Evolutionary conservation across 1,140 invertebrate genomes (phyloP).

Genomic region (Drosophila athabasca): DNA sequence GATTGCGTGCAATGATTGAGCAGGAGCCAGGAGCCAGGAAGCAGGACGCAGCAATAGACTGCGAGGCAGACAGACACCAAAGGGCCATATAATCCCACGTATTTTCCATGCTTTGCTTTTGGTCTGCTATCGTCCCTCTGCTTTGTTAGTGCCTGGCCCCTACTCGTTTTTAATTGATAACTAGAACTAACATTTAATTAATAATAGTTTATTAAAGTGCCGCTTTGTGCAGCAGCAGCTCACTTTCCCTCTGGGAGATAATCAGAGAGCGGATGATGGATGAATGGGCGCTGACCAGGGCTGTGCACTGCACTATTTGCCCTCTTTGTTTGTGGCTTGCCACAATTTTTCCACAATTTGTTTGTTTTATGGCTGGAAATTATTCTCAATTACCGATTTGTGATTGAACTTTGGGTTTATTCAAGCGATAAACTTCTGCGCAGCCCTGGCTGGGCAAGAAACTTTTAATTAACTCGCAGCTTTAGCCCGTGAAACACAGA

Average conservation of each 20-base stretch:
- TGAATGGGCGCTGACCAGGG: slow-evolving; percentile 17
- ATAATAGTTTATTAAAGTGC: slow-evolving; percentile 57
- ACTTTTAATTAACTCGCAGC: slow-evolving; percentile 61
- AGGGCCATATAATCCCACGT: slow-evolving; percentile 26
- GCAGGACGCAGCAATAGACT: slow-evolving; percentile 12
- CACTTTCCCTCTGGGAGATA: slow-evolving; percentile 11
- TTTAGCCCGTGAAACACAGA: slow-evolving; percentile 30
- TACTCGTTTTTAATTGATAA: slow-evolving; percentile 61
- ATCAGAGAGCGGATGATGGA: neutral
- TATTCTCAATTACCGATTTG: neutral
- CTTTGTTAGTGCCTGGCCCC: slow-evolving; percentile 19
- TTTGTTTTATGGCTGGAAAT: too few relatives aligned
- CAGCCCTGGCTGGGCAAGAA: slow-evolving; percentile 42
- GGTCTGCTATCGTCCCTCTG: neutral
- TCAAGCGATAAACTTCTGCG: slow-evolving; percentile 7
- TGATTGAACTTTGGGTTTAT: slow-evolving; percentile 1
- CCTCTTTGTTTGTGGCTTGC: too few relatives aligned
- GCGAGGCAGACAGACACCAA: neutral
- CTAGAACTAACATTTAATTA: slow-evolving; percentile 55
- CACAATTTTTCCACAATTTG: too few relatives aligned
- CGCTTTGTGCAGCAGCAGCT: slow-evolving; percentile 23
- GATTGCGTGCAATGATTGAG: slow-evolving; percentile 19
- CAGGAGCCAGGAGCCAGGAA: slow-evolving; percentile 10
- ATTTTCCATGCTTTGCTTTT: neutral
- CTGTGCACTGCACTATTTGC: neutral